Base-by-base conservation (phyloP, 2,797 vertebrate genomes). In the Cossypha niveicapilla region DNA sequence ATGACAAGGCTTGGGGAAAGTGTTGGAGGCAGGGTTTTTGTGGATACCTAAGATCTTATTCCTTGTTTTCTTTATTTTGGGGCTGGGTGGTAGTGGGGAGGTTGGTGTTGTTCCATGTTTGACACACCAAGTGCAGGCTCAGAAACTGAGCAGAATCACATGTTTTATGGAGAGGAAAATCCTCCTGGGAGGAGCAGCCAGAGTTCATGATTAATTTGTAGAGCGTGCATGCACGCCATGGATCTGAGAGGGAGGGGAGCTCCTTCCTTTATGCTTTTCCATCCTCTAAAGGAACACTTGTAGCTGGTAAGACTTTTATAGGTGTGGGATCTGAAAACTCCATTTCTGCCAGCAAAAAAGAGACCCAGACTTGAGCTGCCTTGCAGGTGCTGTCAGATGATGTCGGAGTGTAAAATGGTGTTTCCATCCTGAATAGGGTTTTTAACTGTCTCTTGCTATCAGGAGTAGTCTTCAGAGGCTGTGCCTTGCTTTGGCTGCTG, bases 121-220 rank as follows among this genome's bases (percentile, higher is more conserved):
- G 80, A 27, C 51, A 21, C 35, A 28, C 74, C n/a, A 53, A 77
- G 53, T 85, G 57, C 75, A 90, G 63, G 45, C 81, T 92, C 45
- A n/a, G 41, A 58, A 82, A 18, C 17, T 27, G 80, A 85, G 32
- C 34, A 79, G n/a, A 78, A 82, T 89, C 75, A 13, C 47, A 44
- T 51, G 56, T 88, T 94, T 90, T 81, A n/a, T 58, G 50, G 81
- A 19, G 65, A 68, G 70, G 74, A 82, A 77, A 91, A 92, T 72
- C 71, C 90, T 95, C 54, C 18, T 25, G 86, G 81, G 80, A 93
- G 83, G 77, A 93, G 88, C 93, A 94, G 86, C 45, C 77, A 67
- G 90, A 89, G 83, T 89, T 93, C 61, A 21, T n/a, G 71, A 82
- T 95, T 82, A 86, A 87, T 95, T 91, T 92, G 53, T 74, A 50